phyloP scores from a whole-genome alignment of 2,888 invertebrate species.

The Notodonta dromedarius region DNA sequence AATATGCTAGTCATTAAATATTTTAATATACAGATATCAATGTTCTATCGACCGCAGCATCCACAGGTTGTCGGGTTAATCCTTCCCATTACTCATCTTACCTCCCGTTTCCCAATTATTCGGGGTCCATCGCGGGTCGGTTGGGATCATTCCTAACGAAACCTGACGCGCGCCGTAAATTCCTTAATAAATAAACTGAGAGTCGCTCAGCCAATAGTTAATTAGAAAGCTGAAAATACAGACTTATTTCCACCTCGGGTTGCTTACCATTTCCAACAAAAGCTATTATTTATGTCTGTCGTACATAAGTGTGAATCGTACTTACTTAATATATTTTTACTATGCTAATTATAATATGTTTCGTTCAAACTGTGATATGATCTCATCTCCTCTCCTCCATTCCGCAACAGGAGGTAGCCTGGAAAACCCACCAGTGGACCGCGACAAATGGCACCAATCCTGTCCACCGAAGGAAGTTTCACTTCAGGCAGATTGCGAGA shows the following conservation, averaged over 20 bases:
- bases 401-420: conserved; percentile 89
- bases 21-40: not conserved
- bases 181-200: conserved; percentile 19
- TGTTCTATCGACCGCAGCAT: not conserved
- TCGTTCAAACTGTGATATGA: too few relatives aligned
- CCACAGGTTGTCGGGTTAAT: conserved; percentile 31
- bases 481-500: conserved; percentile 97
- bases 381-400: not conserved
- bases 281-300: too few relatives aligned
- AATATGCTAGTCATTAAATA: too few relatives aligned
- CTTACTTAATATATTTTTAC: too few relatives aligned
- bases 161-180: conserved; percentile 30
- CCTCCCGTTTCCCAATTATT: conserved; percentile 35
- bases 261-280: too few relatives aligned
- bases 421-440: conserved; percentile 96
- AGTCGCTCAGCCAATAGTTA: not conserved
- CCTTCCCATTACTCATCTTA: conserved; percentile 33
- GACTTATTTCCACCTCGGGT: too few relatives aligned
- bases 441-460: conserved; percentile 86
- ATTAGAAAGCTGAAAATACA: not conserved
- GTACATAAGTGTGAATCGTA: too few relatives aligned
- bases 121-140: conserved; percentile 16
- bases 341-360: too few relatives aligned
- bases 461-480: conserved; percentile 89
- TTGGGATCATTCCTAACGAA: conserved; percentile 26